Evolutionary conservation across 2,888 invertebrate genomes (phyloP), one percentile per base, ranked within the genome.

Genomic region (Pachliopta kotzebuea): DNA sequence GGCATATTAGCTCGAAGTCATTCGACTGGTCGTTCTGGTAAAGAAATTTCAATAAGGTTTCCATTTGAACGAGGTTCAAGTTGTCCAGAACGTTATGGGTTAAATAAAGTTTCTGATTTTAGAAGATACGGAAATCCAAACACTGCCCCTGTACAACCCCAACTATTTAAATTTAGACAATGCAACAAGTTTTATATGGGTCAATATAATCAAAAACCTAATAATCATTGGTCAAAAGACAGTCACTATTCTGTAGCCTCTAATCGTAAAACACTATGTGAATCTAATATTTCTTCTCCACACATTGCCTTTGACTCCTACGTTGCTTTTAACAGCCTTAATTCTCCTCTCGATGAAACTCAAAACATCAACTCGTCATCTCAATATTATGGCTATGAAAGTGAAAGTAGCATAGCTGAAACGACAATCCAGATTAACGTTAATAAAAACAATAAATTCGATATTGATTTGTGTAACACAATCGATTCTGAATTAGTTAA

Each of bases 371-470:
- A 75, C 54, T 68, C 59, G 18, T 54, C 63, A 37, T 73, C 76
- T 50, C 81, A 89, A 68, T 92, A 91, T 75, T 92, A 92, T 71
- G 90, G 92, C n/a, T 92, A 93, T 72, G 92, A 92, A 50, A 92
- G 92, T 68, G 91, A 92, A 64, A 83, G 86, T 45, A 93, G 92
- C 71, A 86, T 87, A 67, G 90, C 90, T 55, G 92, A 92, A 79
- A 92, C 91, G 4, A 92, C 92, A 58, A 91, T 93, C 59, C 88
- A 92, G 66, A 76, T 92, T 53, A 90, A 83, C 69, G 80, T 86
- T 71, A 88, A 90, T 11, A 85, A 78, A 69, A 78, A 80, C 69
- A 81, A 73, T 60, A 80, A 74, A 71, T 65, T 72, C 23, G 77
- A 82, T 63, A 62, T 59, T 26, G 72, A 80, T 11, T 71, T 68